Percentiles rank a stretch among this genome's conserved stretches.
Conservation (phyloP, 2,888 invertebrate genomes). For the Parnassius mnemosyne region DNA sequence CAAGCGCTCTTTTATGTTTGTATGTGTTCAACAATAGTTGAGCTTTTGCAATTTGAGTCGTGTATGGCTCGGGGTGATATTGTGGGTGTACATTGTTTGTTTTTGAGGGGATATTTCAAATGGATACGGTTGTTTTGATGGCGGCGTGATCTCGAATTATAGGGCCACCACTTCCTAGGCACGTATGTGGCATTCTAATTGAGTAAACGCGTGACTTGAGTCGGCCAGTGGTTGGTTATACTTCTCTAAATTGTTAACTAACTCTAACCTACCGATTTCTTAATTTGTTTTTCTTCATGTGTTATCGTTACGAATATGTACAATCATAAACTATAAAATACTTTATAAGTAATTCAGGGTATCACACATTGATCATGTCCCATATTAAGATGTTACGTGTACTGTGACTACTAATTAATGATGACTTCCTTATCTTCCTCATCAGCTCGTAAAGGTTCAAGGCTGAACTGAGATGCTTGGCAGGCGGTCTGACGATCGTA, state of each 20-base stretch:
- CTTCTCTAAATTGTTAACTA: background rate
- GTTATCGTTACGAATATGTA: too few species aligned
- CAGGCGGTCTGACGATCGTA: too few species aligned
- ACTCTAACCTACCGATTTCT: too few species aligned
- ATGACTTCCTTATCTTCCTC: too few species aligned
- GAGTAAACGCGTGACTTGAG: slow-evolving; percentile 31
- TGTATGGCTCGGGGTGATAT: slow-evolving; percentile 72
- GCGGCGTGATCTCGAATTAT: slow-evolving; percentile 54
- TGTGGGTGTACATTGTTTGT: slow-evolving; percentile 63
- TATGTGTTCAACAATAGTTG: slow-evolving; percentile 67
- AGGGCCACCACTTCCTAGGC: slow-evolving; percentile 45
- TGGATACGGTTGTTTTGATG: slow-evolving; percentile 44
- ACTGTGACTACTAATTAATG: too few species aligned
- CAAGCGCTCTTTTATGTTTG: slow-evolving; percentile 41
- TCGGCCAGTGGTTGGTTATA: background rate
- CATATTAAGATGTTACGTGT: too few species aligned
- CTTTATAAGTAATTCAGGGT: too few species aligned
- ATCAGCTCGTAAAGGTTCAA: too few species aligned
- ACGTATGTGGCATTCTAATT: slow-evolving; percentile 53
- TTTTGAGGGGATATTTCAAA: slow-evolving; percentile 58
- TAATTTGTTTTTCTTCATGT: too few species aligned
- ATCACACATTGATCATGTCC: too few species aligned
- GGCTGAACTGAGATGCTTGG: too few species aligned
- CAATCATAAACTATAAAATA: too few species aligned
- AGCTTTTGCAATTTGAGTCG: slow-evolving; percentile 53